These are phyloP conservation scores for Eumeta japonica DNA, from an alignment of 1,140 invertebrate genomes.

Conservation along the genomic window DNA sequence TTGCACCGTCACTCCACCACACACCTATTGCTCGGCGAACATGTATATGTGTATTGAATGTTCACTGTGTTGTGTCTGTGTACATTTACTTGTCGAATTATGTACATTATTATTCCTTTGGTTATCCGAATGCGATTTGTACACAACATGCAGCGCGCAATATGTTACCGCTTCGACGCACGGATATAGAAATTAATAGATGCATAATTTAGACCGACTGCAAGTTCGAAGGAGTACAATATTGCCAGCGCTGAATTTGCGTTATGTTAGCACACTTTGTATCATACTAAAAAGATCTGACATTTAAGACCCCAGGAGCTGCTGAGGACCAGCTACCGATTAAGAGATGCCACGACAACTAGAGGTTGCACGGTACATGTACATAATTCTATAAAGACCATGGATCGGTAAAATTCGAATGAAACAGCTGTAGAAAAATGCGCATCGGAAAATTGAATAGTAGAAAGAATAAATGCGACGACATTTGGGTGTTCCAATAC, in stretches of 20 bases:
- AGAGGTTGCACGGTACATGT: slow-evolving; percentile 33
- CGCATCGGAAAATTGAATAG: too few species aligned
- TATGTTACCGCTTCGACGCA: slow-evolving; percentile 42
- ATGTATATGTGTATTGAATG: too few species aligned
- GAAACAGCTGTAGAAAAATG: too few species aligned
- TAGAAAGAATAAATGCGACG: too few species aligned
- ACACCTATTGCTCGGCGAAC: slow-evolving; percentile 31
- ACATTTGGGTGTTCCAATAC: too few species aligned
- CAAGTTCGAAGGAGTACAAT: slow-evolving; percentile 33
- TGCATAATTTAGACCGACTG: too few species aligned
- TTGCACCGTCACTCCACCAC: slow-evolving; percentile 54
- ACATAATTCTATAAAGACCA: slow-evolving; percentile 25
- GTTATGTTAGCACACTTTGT: neutral
- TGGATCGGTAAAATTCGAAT: slow-evolving; percentile 26
- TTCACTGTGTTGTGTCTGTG: too few species aligned
- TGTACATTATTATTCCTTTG: neutral
- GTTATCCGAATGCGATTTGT: slow-evolving; percentile 5
- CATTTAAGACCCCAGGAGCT: slow-evolving; percentile 34
- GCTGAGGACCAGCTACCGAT: slow-evolving; percentile 43
- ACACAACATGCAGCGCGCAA: slow-evolving; percentile 31
- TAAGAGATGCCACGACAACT: slow-evolving; percentile 21
- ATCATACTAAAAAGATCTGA: slow-evolving; percentile 11
- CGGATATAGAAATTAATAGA: too few species aligned
- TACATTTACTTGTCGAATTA: too few species aligned
- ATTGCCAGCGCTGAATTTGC: slow-evolving; percentile 33